Conservation (phyloP, 2,113 vertebrate genomes). For the Circaetus gallicus region DNA sequence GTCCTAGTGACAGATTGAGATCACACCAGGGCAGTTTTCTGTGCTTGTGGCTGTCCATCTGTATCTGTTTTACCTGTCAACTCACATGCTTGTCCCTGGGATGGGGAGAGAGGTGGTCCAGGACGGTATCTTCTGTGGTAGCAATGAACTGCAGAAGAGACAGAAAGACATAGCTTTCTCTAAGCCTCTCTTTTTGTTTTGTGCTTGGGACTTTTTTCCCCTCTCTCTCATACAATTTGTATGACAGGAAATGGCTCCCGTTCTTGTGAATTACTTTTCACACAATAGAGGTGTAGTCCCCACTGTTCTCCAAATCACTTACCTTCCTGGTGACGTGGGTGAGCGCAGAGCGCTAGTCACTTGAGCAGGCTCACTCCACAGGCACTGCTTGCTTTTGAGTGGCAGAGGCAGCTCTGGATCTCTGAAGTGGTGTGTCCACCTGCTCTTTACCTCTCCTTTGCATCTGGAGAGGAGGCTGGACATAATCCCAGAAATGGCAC, state of each 20-base stretch:
- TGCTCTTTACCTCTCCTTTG: neutral
- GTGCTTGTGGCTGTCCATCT: neutral
- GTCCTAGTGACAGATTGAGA: neutral
- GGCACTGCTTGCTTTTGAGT: neutral
- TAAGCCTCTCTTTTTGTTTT: neutral
- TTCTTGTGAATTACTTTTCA: neutral
- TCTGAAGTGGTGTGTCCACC: accelerated
- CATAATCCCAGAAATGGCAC: neutral
- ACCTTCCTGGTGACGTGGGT: accelerated
- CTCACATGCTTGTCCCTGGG: neutral
- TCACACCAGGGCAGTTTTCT: neutral
- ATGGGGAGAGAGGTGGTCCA: neutral
- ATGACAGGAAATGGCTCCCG: neutral
- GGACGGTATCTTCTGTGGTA: neutral
- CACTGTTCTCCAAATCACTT: neutral
- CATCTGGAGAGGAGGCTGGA: neutral
- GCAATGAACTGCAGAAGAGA: neutral
- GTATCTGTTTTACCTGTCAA: neutral
- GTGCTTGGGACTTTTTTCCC: neutral
- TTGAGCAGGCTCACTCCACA: neutral
- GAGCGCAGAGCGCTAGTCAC: accelerated
- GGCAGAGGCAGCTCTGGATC: neutral
- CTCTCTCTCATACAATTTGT: neutral
- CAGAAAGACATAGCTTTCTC: neutral
- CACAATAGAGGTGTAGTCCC: neutral